Conservation (phyloP, 2,797 vertebrate species). For the Lophotriccus pileatus region DNA sequence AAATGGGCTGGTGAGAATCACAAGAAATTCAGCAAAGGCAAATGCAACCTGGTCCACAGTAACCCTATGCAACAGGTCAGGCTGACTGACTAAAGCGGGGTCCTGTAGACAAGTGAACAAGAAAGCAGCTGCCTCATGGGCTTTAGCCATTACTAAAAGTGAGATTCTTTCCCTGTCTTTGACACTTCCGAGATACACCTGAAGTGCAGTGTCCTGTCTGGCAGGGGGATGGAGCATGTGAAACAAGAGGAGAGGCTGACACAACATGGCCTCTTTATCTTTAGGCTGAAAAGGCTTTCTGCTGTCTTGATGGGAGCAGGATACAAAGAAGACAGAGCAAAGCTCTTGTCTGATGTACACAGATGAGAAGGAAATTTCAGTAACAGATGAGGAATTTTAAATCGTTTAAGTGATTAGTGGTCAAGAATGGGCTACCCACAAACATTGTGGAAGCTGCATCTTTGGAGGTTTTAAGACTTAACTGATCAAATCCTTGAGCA, state of each 20-base stretch:
- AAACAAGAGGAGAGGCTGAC: neutral
- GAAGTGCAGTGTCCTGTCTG: neutral
- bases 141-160: neutral
- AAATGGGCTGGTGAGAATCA: too few relatives aligned
- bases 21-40: neutral
- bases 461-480: neutral
- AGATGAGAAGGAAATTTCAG: too few relatives aligned
- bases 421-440: too few relatives aligned
- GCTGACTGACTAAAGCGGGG: neutral
- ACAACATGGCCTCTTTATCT: neutral
- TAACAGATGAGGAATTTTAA: too few relatives aligned
- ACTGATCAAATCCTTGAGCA: neutral
- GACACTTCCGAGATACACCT: too few relatives aligned
- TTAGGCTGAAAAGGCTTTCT: neutral
- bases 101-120: neutral
- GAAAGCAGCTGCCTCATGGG: neutral
- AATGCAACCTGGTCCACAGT: neutral
- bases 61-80: neutral
- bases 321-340: neutral
- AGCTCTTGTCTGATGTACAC: too few relatives aligned
- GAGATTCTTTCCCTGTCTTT: neutral
- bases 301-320: neutral
- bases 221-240: neutral
- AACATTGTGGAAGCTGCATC: neutral
- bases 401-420: too few relatives aligned